Evolutionary conservation across 1,140 invertebrate species (phyloP).

Genomic region (Drosophila chauvacae): DNA sequence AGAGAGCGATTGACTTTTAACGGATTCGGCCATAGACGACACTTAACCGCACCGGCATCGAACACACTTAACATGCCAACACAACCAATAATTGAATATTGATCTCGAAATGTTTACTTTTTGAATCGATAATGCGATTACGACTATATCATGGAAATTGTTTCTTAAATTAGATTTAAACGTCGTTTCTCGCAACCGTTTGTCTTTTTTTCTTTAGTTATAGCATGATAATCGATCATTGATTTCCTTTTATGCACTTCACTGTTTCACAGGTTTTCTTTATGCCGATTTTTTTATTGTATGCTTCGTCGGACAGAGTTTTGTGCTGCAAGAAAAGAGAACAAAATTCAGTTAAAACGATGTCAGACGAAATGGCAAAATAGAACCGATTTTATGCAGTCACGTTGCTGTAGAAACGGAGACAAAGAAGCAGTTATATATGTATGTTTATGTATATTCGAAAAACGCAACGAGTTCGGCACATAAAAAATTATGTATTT

Average conservation of each 20-base stretch:
- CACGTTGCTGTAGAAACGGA: slow-evolving; percentile 7
- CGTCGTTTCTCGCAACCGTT: background rate
- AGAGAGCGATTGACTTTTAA: slow-evolving; percentile 85
- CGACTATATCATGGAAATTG: background rate
- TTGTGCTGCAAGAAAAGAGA: slow-evolving; percentile 35
- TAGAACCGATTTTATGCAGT: slow-evolving; percentile 14
- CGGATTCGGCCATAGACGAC: slow-evolving; percentile 85
- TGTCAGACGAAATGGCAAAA: slow-evolving; percentile 14
- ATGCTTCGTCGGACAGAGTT: slow-evolving; percentile 9
- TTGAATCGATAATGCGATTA: slow-evolving; percentile 4
- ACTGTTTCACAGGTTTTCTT: slow-evolving; percentile 25
- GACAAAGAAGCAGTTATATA: background rate
- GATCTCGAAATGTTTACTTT: slow-evolving; percentile 41
- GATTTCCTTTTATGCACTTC: slow-evolving; percentile 19
- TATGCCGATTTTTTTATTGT: slow-evolving; percentile 7
- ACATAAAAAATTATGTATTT: background rate
- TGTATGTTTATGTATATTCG: background rate
- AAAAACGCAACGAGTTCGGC: background rate
- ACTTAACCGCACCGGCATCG: slow-evolving; percentile 84
- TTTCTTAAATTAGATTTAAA: slow-evolving; percentile 10
- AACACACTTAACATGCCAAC: slow-evolving; percentile 84
- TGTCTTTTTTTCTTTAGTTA: background rate
- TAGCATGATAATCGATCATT: background rate
- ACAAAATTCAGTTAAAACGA: slow-evolving; percentile 7
- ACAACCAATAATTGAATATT: slow-evolving; percentile 59